phyloP scores from a whole-genome alignment of 2,888 invertebrate genomes.

The Dromius quadrimaculatus region DNA sequence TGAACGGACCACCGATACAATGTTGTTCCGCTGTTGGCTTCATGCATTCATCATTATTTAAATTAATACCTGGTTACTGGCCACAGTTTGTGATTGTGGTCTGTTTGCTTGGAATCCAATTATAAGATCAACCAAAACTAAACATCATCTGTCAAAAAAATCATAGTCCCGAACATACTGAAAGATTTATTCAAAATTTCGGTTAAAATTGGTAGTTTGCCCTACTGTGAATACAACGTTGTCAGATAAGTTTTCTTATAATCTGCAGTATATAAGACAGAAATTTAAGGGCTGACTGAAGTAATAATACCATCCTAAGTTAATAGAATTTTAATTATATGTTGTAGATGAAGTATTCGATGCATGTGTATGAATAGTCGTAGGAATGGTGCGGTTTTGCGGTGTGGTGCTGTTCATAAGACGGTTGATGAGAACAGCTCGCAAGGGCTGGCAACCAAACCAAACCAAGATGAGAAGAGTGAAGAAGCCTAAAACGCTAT shows the following conservation, averaged over 20 bases:
- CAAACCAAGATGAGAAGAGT: constrained; percentile 30
- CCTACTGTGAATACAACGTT: no score
- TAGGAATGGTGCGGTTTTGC: constrained; percentile 19
- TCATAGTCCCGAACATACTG: no score
- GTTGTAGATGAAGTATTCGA: constrained; percentile 17
- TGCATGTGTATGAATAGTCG: not conserved
- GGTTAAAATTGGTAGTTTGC: no score
- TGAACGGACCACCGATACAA: not conserved
- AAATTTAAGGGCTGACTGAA: no score
- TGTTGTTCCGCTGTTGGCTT: constrained; percentile 9
- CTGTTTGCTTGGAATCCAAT: not conserved
- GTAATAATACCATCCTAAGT: not conserved
- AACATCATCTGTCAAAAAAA: no score
- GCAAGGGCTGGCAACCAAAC: not conserved
- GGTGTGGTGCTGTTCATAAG: constrained; percentile 8
- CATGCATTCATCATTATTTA: constrained; percentile 39
- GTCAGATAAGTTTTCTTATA: no score
- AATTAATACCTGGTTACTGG: constrained; percentile 21
- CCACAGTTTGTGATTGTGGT: not conserved
- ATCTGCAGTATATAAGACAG: no score
- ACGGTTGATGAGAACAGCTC: not conserved
- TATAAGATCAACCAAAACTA: not conserved
- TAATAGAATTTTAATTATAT: constrained; percentile 22
- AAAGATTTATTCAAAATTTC: no score
- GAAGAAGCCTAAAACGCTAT: constrained; percentile 49